Percentiles rank a stretch among this genome's conserved stretches.
These are phyloP conservation scores for Aphrophora alni DNA, from an alignment of 2,888 invertebrate species.

Conservation along the genomic window DNA sequence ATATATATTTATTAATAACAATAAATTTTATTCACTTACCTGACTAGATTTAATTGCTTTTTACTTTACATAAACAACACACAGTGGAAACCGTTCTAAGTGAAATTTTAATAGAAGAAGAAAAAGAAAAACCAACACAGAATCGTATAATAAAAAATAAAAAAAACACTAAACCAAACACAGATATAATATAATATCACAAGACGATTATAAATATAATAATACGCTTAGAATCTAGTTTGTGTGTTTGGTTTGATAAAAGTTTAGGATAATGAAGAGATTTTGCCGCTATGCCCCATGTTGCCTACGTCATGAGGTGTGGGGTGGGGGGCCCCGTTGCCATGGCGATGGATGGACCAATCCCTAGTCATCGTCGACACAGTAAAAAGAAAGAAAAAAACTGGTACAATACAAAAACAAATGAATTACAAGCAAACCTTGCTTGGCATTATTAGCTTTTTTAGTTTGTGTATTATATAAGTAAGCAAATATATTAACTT, in stretches of 20 bases:
- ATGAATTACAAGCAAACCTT: neutral
- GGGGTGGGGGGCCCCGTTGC: neutral
- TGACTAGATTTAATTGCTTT: neutral
- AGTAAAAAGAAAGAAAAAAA: neutral
- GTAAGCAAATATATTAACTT: too few species aligned
- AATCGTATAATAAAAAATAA: neutral
- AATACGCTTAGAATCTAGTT: neutral
- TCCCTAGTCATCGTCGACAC: neutral
- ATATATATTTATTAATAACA: neutral
- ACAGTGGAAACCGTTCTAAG: neutral
- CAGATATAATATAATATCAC: neutral
- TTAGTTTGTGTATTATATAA: too few species aligned
- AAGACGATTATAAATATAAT: neutral
- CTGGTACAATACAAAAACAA: neutral
- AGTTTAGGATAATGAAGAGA: neutral
- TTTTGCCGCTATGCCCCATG: conserved; percentile 9
- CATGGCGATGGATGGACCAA: neutral
- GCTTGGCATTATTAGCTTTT: neutral
- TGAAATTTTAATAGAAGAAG: neutral
- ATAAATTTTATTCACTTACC: neutral
- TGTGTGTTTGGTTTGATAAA: conserved; percentile 4
- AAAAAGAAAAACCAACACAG: neutral
- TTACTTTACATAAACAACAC: neutral
- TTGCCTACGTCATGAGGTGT: neutral
- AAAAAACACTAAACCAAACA: neutral